These are phyloP conservation scores for Hipposideros larvatus DNA, from an alignment of 2,797 vertebrate genomes.

Conservation along the genomic window DNA sequence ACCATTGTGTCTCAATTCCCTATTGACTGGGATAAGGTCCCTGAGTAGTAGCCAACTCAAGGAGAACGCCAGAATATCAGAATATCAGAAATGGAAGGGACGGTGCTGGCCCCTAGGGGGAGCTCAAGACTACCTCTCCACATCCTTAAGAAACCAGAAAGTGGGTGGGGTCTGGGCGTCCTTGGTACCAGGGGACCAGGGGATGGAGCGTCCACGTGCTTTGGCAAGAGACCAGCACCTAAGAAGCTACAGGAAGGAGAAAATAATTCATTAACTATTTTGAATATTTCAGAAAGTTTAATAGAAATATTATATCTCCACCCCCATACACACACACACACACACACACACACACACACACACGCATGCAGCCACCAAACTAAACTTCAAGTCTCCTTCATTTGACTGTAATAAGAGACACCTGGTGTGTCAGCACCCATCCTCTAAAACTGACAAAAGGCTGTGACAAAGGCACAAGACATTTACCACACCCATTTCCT, in stretches of 20 bases:
- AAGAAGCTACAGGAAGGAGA: not conserved
- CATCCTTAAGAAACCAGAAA: not conserved
- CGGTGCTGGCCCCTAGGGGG: not conserved
- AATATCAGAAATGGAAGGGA: not conserved
- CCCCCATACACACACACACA: not conserved
- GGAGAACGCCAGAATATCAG: not conserved
- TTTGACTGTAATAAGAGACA: not conserved
- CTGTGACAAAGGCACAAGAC: too few relatives aligned
- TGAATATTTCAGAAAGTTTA: not conserved
- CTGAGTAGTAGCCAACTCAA: not conserved
- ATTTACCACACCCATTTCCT: not conserved
- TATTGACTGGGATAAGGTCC: not conserved
- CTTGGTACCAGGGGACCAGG: not conserved
- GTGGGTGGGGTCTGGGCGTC: not conserved
- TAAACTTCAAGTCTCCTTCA: not conserved
- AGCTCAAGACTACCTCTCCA: not conserved
- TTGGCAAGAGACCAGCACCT: not conserved
- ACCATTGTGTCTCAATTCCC: not conserved
- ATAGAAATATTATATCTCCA: not conserved
- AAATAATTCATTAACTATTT: not conserved
- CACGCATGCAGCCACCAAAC: not conserved
- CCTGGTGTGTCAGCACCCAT: not conserved
- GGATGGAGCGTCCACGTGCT: rapidly evolving
- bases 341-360: not conserved
- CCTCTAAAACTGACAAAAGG: not conserved